phyloP scores from a whole-genome alignment of 2,888 invertebrate genomes.

The Zeuzera pyrina region DNA sequence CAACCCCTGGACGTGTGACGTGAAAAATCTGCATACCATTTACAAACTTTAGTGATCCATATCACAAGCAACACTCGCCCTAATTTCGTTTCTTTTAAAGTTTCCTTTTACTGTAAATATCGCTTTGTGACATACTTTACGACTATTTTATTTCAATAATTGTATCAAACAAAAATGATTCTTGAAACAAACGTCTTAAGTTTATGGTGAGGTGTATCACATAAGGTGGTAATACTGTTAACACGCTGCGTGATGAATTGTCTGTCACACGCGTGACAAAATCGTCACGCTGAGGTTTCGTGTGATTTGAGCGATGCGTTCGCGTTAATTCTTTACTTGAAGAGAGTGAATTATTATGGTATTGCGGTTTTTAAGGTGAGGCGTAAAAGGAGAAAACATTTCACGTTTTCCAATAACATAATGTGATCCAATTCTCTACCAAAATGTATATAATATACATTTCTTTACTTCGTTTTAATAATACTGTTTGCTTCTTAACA shows the following conservation, averaged over 20 bases:
- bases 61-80: constrained; percentile 16
- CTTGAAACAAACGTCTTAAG: constrained; percentile 12
- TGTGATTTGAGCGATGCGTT: constrained; percentile 43
- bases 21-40: constrained; percentile 33
- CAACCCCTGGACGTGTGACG: constrained; percentile 52
- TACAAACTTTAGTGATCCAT: constrained; percentile 6
- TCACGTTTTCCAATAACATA: too few relatives aligned
- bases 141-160: constrained; percentile 13
- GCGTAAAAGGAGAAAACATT: too few relatives aligned
- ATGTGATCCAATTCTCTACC: too few relatives aligned
- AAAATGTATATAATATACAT: too few relatives aligned
- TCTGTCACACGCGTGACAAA: constrained; percentile 52
- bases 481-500: too few relatives aligned
- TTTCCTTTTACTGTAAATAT: constrained; percentile 10
- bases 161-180: constrained; percentile 13
- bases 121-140: constrained; percentile 29
- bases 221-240: constrained; percentile 31
- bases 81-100: constrained; percentile 9
- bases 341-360: too few relatives aligned
- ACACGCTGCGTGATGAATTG: constrained; percentile 60
- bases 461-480: too few relatives aligned
- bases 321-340: constrained; percentile 37
- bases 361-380: too few relatives aligned
- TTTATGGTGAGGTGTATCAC: constrained; percentile 15
- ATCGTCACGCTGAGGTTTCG: constrained; percentile 51